phyloP scores from a whole-genome alignment of 2,113 vertebrate genomes.

The Callorhinus ursinus region DNA sequence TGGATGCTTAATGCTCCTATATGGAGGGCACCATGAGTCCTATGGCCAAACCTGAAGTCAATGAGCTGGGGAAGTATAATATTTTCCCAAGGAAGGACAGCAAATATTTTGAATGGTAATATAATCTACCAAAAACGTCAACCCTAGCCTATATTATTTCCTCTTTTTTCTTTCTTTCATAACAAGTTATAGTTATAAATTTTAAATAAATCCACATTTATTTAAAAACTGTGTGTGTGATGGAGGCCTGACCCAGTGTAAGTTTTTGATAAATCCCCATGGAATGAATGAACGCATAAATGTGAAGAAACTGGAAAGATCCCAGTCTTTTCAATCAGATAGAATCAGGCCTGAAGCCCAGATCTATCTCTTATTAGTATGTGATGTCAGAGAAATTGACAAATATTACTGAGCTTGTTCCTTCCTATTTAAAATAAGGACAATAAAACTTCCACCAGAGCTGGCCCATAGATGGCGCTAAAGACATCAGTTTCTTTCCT shows the following conservation, averaged over 20 bases:
- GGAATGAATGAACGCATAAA: neutral
- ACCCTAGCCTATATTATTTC: neutral
- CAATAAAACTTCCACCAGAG: neutral
- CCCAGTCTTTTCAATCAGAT: neutral
- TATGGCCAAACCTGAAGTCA: neutral
- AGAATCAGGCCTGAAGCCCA: neutral
- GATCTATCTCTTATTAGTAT: neutral
- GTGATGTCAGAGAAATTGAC: neutral
- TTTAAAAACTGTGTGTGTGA: neutral
- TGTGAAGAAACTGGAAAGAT: neutral
- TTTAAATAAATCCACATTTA: neutral
- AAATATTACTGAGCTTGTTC: neutral
- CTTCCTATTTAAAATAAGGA: neutral
- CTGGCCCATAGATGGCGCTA: constrained; percentile 59
- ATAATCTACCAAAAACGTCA: neutral
- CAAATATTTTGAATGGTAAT: neutral
- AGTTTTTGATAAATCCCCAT: neutral
- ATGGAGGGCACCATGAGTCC: no score
- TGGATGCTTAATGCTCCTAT: neutral
- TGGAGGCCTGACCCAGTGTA: neutral
- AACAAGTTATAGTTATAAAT: neutral
- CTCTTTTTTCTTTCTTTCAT: neutral
- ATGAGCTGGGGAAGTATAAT: neutral
- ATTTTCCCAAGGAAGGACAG: neutral
- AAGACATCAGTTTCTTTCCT: neutral